Percentiles rank a stretch among this genome's conserved stretches.
phyloP scores from a whole-genome alignment of 2,888 invertebrate genomes.

The Lithodes maja region DNA sequence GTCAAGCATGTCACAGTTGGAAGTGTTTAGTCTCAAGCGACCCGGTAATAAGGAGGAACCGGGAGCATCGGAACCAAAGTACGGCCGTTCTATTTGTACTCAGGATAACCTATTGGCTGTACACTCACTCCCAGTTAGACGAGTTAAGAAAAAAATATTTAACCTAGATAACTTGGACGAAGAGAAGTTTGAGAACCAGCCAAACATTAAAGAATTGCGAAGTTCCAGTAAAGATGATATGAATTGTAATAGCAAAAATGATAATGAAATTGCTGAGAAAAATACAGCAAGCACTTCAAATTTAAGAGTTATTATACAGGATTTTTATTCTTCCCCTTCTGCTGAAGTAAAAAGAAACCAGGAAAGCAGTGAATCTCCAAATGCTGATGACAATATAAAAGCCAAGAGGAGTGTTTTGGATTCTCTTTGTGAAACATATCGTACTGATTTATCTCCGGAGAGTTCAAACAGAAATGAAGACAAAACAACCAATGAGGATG shows the following conservation, averaged over 20 bases:
- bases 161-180: not conserved
- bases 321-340: not conserved
- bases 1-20: conserved; percentile 43
- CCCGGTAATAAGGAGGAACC: conserved; percentile 17
- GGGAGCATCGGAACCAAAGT: conserved; percentile 3
- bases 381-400: not conserved
- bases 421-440: not conserved
- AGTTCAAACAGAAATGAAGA: not conserved
- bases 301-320: not conserved
- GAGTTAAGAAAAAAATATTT: conserved; percentile 7
- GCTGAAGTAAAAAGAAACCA: not conserved
- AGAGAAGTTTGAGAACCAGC: not conserved
- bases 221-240: not conserved
- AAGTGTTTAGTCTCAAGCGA: conserved; percentile 54
- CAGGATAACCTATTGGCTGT: conserved; percentile 46
- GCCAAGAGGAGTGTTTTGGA: not conserved
- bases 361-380: not conserved
- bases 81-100: conserved; percentile 37
- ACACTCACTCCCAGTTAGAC: conserved; percentile 44
- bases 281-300: not conserved
- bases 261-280: not conserved
- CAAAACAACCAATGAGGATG: not conserved
- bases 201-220: not conserved
- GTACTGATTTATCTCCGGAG: not conserved
- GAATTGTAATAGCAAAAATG: not conserved